Conservation (phyloP, 30 jellyfish, hydroid and myxozoan species). For the Haliclystus octoradiatus region DNA sequence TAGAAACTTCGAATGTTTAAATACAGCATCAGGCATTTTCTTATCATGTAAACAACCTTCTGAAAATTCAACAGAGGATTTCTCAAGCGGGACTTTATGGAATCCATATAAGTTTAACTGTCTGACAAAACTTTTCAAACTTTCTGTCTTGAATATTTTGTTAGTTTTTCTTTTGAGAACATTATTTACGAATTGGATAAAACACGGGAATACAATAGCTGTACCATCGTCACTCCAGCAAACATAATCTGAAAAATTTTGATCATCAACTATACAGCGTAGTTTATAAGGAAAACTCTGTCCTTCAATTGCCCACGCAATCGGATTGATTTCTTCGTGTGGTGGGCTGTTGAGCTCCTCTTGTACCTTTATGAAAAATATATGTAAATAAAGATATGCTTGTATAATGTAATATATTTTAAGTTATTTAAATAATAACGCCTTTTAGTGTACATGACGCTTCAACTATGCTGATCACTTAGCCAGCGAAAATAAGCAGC, state of each 20-base stretch:
- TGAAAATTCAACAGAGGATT: conserved; percentile 28
- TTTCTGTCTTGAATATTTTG: conserved; percentile 79
- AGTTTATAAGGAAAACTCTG: conserved; percentile 91
- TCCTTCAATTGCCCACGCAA: conserved; percentile 42
- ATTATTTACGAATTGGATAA: conserved; percentile 39
- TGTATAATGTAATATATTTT: too few species aligned
- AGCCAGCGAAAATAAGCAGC: too few species aligned
- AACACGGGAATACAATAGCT: conserved; percentile 71
- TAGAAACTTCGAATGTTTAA: conserved; percentile 45
- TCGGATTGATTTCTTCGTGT: background rate
- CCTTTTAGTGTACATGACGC: too few species aligned
- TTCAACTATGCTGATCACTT: too few species aligned
- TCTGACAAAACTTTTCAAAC: conserved; percentile 84
- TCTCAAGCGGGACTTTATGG: conserved; percentile 45
- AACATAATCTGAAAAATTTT: conserved; percentile 45
- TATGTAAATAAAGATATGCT: too few species aligned
- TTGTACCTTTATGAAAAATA: too few species aligned
- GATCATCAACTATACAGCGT: conserved; percentile 53
- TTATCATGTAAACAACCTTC: conserved; percentile 27
- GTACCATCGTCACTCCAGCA: conserved; percentile 93
- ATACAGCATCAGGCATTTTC: conserved; percentile 42
- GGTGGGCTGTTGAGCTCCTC: background rate
- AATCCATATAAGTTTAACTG: conserved; percentile 93
- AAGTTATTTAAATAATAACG: too few species aligned
- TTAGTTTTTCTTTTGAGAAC: conserved; percentile 56